phyloP scores from a whole-genome alignment of 2,113 vertebrate genomes.

The Arvicanthis niloticus region DNA sequence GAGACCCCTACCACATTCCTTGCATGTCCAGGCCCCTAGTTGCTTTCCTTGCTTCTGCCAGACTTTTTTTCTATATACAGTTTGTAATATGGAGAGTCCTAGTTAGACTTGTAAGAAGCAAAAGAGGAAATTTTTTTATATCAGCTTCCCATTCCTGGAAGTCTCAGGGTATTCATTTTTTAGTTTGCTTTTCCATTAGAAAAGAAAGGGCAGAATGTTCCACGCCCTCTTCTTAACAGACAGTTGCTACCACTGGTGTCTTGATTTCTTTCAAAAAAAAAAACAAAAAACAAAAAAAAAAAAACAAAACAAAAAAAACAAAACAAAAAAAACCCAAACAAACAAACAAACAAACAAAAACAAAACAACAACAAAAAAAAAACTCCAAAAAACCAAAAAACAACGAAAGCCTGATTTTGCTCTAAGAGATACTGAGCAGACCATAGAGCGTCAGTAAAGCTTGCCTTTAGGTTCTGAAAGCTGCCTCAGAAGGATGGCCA shows the following conservation, averaged over 20 bases:
- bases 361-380: too few species aligned
- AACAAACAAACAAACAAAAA: background rate
- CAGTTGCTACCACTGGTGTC: background rate
- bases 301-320: too few species aligned
- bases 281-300: background rate
- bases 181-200: background rate
- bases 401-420: background rate
- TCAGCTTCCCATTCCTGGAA: background rate
- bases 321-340: background rate
- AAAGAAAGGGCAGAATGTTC: background rate
- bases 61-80: background rate
- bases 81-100: background rate
- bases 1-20: background rate
- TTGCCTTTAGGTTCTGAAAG: background rate
- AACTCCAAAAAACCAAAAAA: background rate
- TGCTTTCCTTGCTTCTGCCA: background rate
- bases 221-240: background rate
- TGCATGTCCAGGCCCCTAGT: too few species aligned
- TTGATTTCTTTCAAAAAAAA: slow-evolving; percentile 15
- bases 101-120: background rate
- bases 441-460: too few species aligned
- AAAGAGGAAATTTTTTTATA: background rate
- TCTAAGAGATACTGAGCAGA: background rate
- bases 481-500: background rate
- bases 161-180: background rate